phyloP scores from a whole-genome alignment of 2,888 invertebrate genomes.

The Mesorhabditis sp. region DNA sequence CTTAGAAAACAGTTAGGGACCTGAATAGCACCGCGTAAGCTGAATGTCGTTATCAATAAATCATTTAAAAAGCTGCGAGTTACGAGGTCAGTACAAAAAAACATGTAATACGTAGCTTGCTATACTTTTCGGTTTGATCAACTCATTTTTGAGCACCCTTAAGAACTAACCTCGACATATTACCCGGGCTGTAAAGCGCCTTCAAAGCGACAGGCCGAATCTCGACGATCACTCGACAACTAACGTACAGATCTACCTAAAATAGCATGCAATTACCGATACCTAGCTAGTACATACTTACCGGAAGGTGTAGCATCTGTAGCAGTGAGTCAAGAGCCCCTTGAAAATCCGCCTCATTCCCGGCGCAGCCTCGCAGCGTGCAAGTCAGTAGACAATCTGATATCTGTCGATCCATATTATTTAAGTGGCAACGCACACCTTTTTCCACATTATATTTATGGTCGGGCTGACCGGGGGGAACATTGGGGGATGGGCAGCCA shows the following conservation, averaged over 20 bases:
- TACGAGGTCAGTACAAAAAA: no score
- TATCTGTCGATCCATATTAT: neutral
- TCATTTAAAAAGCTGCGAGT: no score
- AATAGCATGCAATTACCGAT: neutral
- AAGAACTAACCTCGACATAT: neutral
- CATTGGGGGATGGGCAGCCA: neutral
- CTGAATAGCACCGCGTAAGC: no score
- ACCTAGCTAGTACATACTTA: neutral
- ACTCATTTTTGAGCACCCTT: no score
- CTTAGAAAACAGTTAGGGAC: no score
- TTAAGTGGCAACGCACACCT: neutral
- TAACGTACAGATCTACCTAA: neutral
- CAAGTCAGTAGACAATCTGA: neutral
- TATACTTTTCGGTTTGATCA: no score
- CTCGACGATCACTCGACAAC: neutral
- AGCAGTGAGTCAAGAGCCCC: slow-evolving; percentile 9
- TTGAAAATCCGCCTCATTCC: slow-evolving; percentile 13
- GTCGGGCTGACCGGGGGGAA: neutral
- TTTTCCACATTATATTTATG: neutral
- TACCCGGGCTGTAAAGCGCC: neutral
- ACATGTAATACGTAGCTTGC: no score
- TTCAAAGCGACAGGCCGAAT: neutral
- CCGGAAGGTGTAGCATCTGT: slow-evolving; percentile 12
- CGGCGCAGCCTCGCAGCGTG: slow-evolving; percentile 14
- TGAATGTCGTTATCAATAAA: no score